A percentile compares a stretch with the other conserved stretches of the same genome.
phyloP scores from a whole-genome alignment of 2,113 vertebrate species.

The Lophotis ruficrista region DNA sequence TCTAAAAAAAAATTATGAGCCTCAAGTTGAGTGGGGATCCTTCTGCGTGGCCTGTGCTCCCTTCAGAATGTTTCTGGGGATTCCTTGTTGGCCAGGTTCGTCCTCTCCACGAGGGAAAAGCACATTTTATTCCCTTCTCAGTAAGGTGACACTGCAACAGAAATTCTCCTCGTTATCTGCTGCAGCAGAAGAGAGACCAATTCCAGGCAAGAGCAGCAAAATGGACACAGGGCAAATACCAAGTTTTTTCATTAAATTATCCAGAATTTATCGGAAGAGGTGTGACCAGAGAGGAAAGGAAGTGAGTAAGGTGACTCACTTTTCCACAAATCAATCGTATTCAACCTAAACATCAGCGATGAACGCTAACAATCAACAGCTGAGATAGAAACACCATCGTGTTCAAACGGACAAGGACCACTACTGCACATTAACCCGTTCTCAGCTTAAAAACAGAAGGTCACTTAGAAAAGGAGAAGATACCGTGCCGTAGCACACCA shows the following conservation, averaged over 20 bases:
- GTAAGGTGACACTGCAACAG: not conserved
- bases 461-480: not conserved
- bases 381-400: not conserved
- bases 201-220: not conserved
- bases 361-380: not conserved
- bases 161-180: not conserved
- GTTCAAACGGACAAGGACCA: not conserved
- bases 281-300: not conserved
- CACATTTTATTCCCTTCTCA: not conserved
- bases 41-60: not conserved
- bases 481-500: not conserved
- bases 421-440: not conserved
- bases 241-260: too few relatives aligned
- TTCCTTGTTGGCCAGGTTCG: not conserved
- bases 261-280: not conserved
- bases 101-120: not conserved
- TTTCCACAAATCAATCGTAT: not conserved
- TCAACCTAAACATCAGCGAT: not conserved
- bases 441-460: not conserved
- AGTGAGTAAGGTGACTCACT: not conserved
- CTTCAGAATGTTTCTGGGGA: not conserved
- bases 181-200: not conserved
- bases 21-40: not conserved
- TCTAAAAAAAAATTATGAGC: not conserved
- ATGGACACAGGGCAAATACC: not conserved